Evolutionary conservation across 1,140 invertebrate species (phyloP), one percentile per base, ranked within the genome.

Genomic region (Drosophila murphyi): DNA sequence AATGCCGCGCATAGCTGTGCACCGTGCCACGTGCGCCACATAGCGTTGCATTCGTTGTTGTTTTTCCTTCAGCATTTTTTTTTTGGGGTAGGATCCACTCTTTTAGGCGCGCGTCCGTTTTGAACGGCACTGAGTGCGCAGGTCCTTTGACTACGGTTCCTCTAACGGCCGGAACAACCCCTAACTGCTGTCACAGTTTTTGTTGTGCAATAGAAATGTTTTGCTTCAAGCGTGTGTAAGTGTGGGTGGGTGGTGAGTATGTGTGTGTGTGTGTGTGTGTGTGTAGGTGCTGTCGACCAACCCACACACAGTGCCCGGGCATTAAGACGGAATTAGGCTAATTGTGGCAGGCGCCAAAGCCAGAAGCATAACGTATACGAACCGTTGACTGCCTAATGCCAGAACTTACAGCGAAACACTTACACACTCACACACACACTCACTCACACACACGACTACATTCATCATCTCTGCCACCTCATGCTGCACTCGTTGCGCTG

Each of bases 281-380:
- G 76, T 87, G 83, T 87, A 87, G 85, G 83, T 69, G 83, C 83
- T 65, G 74, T 72, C 67, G 83, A 83, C 85, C 85, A 88, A 89
- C 85, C 85, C 85, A 88, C 85, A 86, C 82, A 88, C 61, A 51
- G 39, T 37, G 51, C 31, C 10, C 48, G 39, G 43, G 45, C 20
- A 50, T 59, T 76, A 61, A 55, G 56, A 12, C n/a, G 29, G 75
- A 88, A 88, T 80, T 88, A 76, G 83, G 85, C 85, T 88, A 88
- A 88, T 83, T 82, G 75, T 71, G 60, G 31, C 50, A 29, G 52
- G 37, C 28, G 41, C 31, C 64, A 64, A 43, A 43, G 54, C 45
- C 48, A 43, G 31, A 45, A 43, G 54, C 29, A 54, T 63, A 64
- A 64, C 72, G 72, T 62, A 69, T 74, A 74, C 72, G 72, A 37